These are phyloP conservation scores for Acrossocheilus fasciatus DNA, from an alignment of 2,797 vertebrate species.

Conservation along the genomic window DNA sequence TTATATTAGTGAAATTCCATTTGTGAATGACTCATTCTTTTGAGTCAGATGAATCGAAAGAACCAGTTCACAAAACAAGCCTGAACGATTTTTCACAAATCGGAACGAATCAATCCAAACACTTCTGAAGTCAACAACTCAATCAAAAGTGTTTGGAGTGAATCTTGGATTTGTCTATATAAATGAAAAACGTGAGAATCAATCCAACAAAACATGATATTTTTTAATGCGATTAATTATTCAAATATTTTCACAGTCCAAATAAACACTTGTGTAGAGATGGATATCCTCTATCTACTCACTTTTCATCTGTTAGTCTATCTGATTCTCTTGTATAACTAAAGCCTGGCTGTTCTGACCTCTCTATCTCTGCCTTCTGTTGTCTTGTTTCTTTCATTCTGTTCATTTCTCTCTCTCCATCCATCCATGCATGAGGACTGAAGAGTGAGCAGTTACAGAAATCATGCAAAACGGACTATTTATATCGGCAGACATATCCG, in stretches of 20 bases:
- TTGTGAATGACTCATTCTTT: neutral
- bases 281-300: neutral
- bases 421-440: neutral
- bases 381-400: constrained; percentile 21
- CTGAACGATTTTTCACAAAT: neutral
- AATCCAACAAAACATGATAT: neutral
- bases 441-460: neutral
- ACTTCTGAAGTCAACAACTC: neutral
- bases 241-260: neutral
- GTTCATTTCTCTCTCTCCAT: neutral
- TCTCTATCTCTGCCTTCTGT: constrained; percentile 23
- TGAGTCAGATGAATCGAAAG: neutral
- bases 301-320: neutral
- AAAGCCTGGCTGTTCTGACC: constrained; percentile 35
- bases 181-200: neutral
- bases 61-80: neutral
- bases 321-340: constrained; percentile 14
- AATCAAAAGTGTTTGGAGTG: neutral
- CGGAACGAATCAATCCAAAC: neutral
- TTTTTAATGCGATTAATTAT: neutral
- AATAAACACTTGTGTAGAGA: neutral
- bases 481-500: neutral
- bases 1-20: neutral
- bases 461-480: neutral
- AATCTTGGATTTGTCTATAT: neutral